Conservation (phyloP, 2,888 invertebrate species). For the Athalia circularis region DNA sequence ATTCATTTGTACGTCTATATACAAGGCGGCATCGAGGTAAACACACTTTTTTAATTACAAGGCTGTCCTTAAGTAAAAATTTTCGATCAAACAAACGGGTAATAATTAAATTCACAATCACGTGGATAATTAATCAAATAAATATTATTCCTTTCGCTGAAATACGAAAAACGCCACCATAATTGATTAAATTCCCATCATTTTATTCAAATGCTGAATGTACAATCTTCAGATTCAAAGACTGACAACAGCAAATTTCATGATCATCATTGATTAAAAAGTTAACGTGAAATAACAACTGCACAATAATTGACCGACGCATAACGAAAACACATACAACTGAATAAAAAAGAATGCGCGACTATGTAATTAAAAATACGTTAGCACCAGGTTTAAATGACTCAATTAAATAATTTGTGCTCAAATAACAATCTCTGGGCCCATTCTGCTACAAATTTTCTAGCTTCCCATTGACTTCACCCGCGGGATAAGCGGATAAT, state of each 20-base stretch:
- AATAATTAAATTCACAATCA: conserved; percentile 18
- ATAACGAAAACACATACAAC: not conserved
- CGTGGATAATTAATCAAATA: conserved; percentile 25
- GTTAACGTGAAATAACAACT: conserved; percentile 6
- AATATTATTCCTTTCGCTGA: not conserved
- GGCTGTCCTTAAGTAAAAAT: conserved; percentile 49
- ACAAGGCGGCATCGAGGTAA: conserved; percentile 64
- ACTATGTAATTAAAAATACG: conserved; percentile 47
- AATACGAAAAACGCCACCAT: conserved; percentile 20
- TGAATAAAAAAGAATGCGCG: conserved; percentile 30
- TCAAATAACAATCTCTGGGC: conserved; percentile 39
- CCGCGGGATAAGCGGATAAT: conserved; percentile 4
- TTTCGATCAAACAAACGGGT: conserved; percentile 3
- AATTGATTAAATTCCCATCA: conserved; percentile 2
- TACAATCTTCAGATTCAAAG: conserved; percentile 67
- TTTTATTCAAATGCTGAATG: conserved; percentile 53
- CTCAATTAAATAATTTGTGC: conserved; percentile 43
- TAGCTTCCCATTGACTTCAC: not conserved
- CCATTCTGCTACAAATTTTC: not conserved
- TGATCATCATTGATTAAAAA: not conserved
- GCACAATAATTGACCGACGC: not conserved
- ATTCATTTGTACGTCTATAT: conserved; percentile 64
- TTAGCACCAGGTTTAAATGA: conserved; percentile 50
- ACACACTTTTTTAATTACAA: conserved; percentile 52
- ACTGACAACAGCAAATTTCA: conserved; percentile 65